Evolutionary conservation across 2,113 vertebrate species (phyloP).

Genomic region (Emydocephalus ijimae): DNA sequence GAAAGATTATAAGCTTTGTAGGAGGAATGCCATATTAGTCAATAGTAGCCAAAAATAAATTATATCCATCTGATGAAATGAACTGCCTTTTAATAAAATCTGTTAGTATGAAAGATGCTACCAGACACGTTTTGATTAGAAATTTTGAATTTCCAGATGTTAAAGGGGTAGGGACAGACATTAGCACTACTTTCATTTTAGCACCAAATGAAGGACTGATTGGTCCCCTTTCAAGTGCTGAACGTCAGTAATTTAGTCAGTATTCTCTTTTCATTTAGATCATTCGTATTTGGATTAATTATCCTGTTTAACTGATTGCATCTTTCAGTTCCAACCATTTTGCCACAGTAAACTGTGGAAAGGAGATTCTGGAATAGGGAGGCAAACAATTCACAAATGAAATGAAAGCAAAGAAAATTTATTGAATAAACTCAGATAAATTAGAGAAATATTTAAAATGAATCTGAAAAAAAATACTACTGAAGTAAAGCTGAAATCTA

Average conservation of each 20-base stretch:
- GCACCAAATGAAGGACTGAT: background rate
- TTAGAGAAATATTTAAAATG: background rate
- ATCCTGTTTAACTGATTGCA: background rate
- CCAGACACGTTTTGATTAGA: background rate
- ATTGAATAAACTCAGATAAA: background rate
- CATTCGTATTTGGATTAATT: background rate
- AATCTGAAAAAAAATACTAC: background rate
- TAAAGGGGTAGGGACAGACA: background rate
- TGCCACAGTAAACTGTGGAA: background rate
- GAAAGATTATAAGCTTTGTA: background rate
- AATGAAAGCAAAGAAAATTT: background rate
- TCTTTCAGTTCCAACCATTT: background rate
- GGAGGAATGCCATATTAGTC: background rate
- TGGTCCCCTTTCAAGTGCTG: background rate
- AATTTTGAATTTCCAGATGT: background rate
- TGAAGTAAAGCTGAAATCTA: background rate
- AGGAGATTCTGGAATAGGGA: background rate
- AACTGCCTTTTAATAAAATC: background rate
- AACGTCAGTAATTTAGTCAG: background rate
- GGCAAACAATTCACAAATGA: background rate
- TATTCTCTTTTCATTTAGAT: background rate
- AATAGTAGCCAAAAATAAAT: background rate
- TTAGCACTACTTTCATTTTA: background rate
- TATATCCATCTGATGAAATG: background rate
- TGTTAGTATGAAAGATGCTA: background rate